Base-by-base conservation (phyloP, 2,888 invertebrate species). In the Morinoia aosen region DNA sequence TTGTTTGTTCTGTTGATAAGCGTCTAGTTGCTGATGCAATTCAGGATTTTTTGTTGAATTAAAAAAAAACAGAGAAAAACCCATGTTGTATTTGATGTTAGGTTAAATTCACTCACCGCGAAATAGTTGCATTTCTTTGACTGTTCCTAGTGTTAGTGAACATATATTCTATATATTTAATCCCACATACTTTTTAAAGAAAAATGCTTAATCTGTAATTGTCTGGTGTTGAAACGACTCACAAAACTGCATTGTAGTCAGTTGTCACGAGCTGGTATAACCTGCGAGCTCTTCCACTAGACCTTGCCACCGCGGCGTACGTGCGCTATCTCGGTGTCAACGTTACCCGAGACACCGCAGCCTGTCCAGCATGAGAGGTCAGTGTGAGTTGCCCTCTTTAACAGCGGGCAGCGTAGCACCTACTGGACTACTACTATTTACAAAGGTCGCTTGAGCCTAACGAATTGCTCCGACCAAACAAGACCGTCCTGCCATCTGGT, bases 301-400 rank as follows among this genome's bases (percentile, higher is more conserved):
- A 25, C 76, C 76, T 76, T 76, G 76, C 7, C 25, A 25, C 19
- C 33, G 76, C 10, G 33, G 76, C 25, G 76, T 76, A 76, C 76
- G 76, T 76, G 76, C 33, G 8, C 33, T 76, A 76, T 76, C 76
- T 76, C 25, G 19, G 76, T 76, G 76, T 7, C 76, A 33, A 76
- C 76, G 76, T 76, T 76, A 76, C 76, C 76, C 33, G 33, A 76
- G 76, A 76, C 76, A 76, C 76, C 33, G 33, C 19, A 61, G 48
- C 61, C 25, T 76, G 76, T 33, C 33, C 25, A 76, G 33, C 76
- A 25, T 33, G 76, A 76, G 76, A 76, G 76, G 76, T 76, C 76
- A 76, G 76, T 76, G 76, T 19, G 76, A 76, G 76, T 76, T 76
- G 76, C 76, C 76, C 76, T 76, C 76, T 76, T 76, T 76, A 76